These are phyloP conservation scores for Apodemia zela DNA, from an alignment of 2,888 invertebrate species.

Conservation along the genomic window DNA sequence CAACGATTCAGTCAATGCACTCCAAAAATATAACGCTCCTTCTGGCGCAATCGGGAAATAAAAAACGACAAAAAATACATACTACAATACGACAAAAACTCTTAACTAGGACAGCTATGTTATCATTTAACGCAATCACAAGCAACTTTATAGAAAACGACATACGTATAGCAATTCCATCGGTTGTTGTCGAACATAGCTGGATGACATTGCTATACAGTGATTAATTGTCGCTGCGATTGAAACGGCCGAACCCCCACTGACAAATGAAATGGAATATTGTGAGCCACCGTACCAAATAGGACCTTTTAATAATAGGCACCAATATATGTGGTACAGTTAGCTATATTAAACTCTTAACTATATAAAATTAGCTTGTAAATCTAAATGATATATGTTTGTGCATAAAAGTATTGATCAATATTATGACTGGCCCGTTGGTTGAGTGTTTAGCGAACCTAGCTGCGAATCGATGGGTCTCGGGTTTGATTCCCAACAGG, in stretches of 20 bases:
- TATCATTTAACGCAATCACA: slow-evolving; percentile 3
- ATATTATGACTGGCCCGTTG: too few relatives aligned
- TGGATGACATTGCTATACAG: slow-evolving; percentile 76
- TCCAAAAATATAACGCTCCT: too few relatives aligned
- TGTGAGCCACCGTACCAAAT: slow-evolving; percentile 52
- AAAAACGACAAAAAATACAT: too few relatives aligned
- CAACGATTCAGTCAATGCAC: too few relatives aligned
- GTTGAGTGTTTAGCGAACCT: too few relatives aligned
- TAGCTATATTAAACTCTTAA: slow-evolving; percentile 15
- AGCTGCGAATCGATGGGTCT: too few relatives aligned
- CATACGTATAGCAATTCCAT: slow-evolving; percentile 53
- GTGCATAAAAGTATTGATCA: too few relatives aligned
- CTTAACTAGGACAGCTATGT: slow-evolving; percentile 7
- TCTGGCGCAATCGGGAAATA: too few relatives aligned
- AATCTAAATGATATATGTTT: too few relatives aligned
- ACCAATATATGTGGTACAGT: slow-evolving; percentile 22
- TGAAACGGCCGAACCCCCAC: slow-evolving; percentile 73
- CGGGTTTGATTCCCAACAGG: too few relatives aligned
- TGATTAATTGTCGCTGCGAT: slow-evolving; percentile 78
- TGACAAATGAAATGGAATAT: slow-evolving; percentile 76
- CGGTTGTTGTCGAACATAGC: slow-evolving; percentile 58
- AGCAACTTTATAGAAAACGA: slow-evolving; percentile 30
- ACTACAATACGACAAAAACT: background rate
- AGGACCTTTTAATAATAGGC: slow-evolving; percentile 63
- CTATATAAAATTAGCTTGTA: background rate